Evolutionary conservation across 2,797 vertebrate genomes (phyloP).

Genomic region (Allobates femoralis): DNA sequence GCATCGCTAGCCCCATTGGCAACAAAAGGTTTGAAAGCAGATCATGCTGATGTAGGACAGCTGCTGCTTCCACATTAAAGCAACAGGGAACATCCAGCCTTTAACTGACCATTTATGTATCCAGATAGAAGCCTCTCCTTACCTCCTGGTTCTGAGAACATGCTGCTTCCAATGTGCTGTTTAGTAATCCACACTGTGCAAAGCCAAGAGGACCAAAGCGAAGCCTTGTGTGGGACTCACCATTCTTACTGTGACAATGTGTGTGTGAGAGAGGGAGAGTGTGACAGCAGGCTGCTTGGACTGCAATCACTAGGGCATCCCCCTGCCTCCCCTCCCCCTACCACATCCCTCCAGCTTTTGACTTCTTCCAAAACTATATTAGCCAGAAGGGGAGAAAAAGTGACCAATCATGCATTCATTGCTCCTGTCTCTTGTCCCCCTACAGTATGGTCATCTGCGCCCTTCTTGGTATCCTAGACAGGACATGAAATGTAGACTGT

Average conservation of each 20-base stretch:
- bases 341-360: constrained; percentile 42
- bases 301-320: constrained; percentile 58
- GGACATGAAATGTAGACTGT: constrained; percentile 40
- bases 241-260: constrained; percentile 55
- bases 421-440: constrained; percentile 17
- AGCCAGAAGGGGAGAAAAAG: constrained; percentile 44
- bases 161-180: constrained; percentile 30
- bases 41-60: constrained; percentile 51
- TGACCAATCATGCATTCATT: constrained; percentile 55
- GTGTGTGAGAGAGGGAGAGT: constrained; percentile 55
- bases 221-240: constrained; percentile 46
- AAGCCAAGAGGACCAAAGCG: constrained; percentile 33
- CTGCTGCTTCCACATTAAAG: constrained; percentile 34
- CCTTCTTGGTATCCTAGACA: constrained; percentile 31
- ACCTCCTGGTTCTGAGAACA: constrained; percentile 51
- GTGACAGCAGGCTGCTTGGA: constrained; percentile 61
- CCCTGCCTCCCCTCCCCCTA: constrained; percentile 55
- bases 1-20: constrained; percentile 26
- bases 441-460: constrained; percentile 47
- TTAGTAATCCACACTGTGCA: constrained; percentile 56
- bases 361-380: constrained; percentile 60
- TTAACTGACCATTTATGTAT: constrained; percentile 6
- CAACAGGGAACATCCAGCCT: constrained; percentile 34
- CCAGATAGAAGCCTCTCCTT: constrained; percentile 20
- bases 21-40: constrained; percentile 39